These are phyloP conservation scores for Sinohyriopsis cumingii DNA, from an alignment of 2,888 invertebrate genomes.

Conservation along the genomic window DNA sequence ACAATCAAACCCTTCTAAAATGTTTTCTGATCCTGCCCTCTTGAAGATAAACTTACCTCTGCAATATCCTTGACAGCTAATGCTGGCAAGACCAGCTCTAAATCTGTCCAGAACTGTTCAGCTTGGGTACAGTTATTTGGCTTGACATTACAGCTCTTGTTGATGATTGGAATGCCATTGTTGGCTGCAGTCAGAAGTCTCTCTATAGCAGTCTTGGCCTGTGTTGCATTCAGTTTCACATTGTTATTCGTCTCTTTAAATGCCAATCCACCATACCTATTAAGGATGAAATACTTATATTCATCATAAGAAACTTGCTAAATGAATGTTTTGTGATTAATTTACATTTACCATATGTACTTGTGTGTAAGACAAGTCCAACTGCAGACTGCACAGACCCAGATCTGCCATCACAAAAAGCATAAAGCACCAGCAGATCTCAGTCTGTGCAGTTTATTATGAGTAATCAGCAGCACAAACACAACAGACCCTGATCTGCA, in stretches of 20 bases:
- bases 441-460: no score
- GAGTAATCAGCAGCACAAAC: no score
- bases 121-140: no score
- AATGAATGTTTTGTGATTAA: no score
- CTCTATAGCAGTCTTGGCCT: slow-evolving; percentile 45
- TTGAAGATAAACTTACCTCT: slow-evolving; percentile 48
- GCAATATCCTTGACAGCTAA: slow-evolving; percentile 53
- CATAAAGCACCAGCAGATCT: no score
- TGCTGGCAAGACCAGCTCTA: slow-evolving; percentile 50
- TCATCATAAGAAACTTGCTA: background rate
- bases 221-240: slow-evolving; percentile 46
- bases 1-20: no score
- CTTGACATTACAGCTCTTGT: slow-evolving; percentile 14
- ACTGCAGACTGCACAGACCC: no score
- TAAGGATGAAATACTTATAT: background rate
- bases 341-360: no score
- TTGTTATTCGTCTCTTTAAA: slow-evolving; percentile 63
- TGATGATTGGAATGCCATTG: slow-evolving; percentile 36
- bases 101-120: slow-evolving; percentile 39
- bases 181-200: slow-evolving; percentile 54
- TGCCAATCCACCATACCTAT: slow-evolving; percentile 68
- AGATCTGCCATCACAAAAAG: no score
- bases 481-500: no score
- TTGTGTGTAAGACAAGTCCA: no score
- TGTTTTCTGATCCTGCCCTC: no score